A percentile compares a stretch with the other conserved stretches of the same genome.
These are phyloP conservation scores for Scolopax bukidnonensis DNA, from an alignment of 2,797 vertebrate genomes.

Conservation along the genomic window DNA sequence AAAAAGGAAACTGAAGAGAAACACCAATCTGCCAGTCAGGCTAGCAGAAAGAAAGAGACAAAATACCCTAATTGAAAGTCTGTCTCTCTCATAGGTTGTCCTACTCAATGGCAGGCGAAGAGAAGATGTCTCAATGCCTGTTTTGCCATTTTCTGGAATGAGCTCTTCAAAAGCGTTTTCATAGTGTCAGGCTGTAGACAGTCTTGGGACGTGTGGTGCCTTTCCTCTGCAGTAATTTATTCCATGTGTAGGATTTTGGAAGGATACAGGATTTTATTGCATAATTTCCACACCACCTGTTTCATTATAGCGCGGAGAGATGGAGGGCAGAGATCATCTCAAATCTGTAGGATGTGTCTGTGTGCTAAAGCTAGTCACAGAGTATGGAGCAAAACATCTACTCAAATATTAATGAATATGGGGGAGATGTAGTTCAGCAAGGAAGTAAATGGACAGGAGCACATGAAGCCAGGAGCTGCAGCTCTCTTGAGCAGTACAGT, in stretches of 20 bases:
- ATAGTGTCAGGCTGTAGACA: background rate
- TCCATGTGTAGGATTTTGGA: background rate
- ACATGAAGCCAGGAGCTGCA: background rate
- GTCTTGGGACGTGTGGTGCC: background rate
- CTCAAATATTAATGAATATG: background rate
- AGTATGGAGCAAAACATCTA: background rate
- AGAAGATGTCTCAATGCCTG: background rate
- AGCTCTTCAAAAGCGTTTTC: background rate
- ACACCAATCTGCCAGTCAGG: background rate
- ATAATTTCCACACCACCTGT: background rate
- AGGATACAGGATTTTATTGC: background rate
- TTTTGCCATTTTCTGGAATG: background rate
- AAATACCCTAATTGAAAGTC: background rate
- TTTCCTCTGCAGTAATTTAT: conserved; percentile 14
- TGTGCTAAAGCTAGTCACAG: background rate
- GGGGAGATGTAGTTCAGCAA: background rate
- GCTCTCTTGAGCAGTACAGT: background rate
- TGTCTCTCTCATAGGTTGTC: background rate
- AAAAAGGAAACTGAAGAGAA: background rate
- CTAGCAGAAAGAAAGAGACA: background rate
- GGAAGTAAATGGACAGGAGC: background rate
- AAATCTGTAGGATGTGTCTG: conserved; percentile 13
- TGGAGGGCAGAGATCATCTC: conserved; percentile 20
- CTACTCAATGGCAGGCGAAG: background rate
- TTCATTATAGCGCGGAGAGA: background rate